Evolutionary conservation across 1,140 invertebrate species (phyloP).

Genomic region (Lucilia cuprina): DNA sequence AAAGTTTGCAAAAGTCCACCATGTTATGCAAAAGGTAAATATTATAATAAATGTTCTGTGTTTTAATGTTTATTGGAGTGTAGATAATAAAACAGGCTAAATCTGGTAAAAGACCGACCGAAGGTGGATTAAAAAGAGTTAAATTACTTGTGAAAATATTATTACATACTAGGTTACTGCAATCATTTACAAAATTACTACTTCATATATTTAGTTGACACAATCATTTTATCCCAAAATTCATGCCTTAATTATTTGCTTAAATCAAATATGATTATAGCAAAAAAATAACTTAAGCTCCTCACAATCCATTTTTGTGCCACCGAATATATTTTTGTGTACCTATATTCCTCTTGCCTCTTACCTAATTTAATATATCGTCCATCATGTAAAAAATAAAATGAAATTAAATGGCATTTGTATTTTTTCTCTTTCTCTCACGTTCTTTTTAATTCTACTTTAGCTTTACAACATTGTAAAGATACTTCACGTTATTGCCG

Average conservation of each 20-base stretch:
- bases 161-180: too few relatives aligned
- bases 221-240: too few relatives aligned
- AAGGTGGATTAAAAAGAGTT: not conserved
- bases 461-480: slow-evolving; percentile 65
- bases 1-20: slow-evolving; percentile 76
- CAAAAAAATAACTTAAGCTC: too few relatives aligned
- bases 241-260: too few relatives aligned
- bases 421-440: not conserved
- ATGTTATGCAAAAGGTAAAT: slow-evolving; percentile 66
- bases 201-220: too few relatives aligned
- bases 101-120: not conserved
- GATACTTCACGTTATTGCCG: slow-evolving; percentile 81
- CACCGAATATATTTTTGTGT: too few relatives aligned
- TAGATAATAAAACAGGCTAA: not conserved
- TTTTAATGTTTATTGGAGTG: not conserved
- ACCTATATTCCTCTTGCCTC: too few relatives aligned
- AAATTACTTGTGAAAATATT: too few relatives aligned
- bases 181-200: too few relatives aligned
- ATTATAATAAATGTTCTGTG: not conserved
- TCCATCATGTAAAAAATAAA: not conserved
- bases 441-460: not conserved
- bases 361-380: not conserved
- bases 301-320: too few relatives aligned
- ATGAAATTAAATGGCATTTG: not conserved
- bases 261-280: too few relatives aligned